Evolutionary conservation across 2,113 vertebrate species (phyloP), one percentile per base, ranked within the genome.

Genomic region (Piprites chloris): DNA sequence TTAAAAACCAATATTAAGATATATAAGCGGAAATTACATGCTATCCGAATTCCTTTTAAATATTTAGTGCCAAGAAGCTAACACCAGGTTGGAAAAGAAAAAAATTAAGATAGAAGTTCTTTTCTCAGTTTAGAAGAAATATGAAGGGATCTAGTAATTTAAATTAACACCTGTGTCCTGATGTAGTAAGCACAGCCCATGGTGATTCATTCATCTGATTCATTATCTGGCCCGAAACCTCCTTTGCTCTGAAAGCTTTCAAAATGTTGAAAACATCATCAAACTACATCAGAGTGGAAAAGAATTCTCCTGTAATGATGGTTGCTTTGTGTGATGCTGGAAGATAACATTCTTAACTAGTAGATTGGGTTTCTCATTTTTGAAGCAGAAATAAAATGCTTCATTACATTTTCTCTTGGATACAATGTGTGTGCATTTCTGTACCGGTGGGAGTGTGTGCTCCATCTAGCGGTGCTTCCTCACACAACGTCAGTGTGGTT

Each of bases 391-490:
- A 41, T 62, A 9, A 76, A 33, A 35, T 12, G 17, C 23, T 41
- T 49, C 49, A 11, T 46, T 39, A 11, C 4, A 11, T 15, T 88
- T 14, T 77, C 21, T 59, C n/a, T 7, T 39, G 28, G 28, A 6
- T 22, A 73, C 6, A 1, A 8, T 11, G 18, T 11, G 52, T 14
- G 44, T 16, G 4, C 16, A 4, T 66, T 5, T 47, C 22, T 16
- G 47, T 8, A 7, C 0, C 0, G 18, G 18, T 19, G 74, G 8
- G 39, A 12, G 8, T 4, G 30, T 14, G 4, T 7, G 42, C 79
- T 71, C 94, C 82, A 50, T 75, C 85, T 93, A 59, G 82, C 50
- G 44, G 89, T 63, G 46, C 61, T 58, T 49, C 55, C 77, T 73
- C 41, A 12, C 73, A 28, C 33, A 53, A 14, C 2, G 0, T 37